These are phyloP conservation scores for Pterois miles DNA, from an alignment of 2,797 vertebrate genomes.

Conservation along the genomic window DNA sequence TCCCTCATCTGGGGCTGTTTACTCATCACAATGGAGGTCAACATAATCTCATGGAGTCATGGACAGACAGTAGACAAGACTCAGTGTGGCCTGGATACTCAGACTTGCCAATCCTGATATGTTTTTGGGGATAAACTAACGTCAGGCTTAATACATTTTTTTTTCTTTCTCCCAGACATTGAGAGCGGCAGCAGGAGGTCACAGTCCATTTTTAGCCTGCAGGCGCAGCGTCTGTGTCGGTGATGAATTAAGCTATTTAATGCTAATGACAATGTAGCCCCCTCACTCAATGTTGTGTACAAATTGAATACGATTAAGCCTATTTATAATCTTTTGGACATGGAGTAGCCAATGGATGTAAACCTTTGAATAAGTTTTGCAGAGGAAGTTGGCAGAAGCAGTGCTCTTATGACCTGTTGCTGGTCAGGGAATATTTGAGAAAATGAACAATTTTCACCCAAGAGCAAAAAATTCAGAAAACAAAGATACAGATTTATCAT, in stretches of 20 bases:
- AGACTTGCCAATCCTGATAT: slow-evolving; percentile 42
- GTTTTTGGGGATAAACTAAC: slow-evolving; percentile 31
- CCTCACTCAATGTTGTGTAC: slow-evolving; percentile 9
- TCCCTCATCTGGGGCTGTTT: slow-evolving; percentile 51
- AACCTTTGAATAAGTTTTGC: neutral
- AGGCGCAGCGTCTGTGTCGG: slow-evolving; percentile 28
- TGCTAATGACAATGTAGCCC: slow-evolving; percentile 46
- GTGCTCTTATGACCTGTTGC: slow-evolving; percentile 6
- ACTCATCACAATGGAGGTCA: slow-evolving; percentile 65
- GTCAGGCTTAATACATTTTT: slow-evolving; percentile 28
- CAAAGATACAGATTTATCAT: slow-evolving; percentile 2
- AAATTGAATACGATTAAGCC: slow-evolving; percentile 20
- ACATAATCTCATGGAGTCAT: slow-evolving; percentile 68
- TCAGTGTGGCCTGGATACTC: slow-evolving; percentile 44
- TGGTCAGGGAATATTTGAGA: slow-evolving; percentile 3
- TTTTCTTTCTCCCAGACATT: slow-evolving; percentile 5
- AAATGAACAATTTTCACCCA: neutral
- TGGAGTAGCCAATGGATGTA: slow-evolving; percentile 6
- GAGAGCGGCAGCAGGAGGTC: slow-evolving; percentile 43
- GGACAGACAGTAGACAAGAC: slow-evolving; percentile 44
- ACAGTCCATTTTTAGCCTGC: slow-evolving; percentile 25
- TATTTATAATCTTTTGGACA: slow-evolving; percentile 12
- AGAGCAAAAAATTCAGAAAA: neutral
- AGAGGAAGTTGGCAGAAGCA: neutral
- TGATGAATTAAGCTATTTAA: slow-evolving; percentile 63